Conservation (phyloP, 2,113 vertebrate genomes). For the Campylomormyrus tamandua region DNA sequence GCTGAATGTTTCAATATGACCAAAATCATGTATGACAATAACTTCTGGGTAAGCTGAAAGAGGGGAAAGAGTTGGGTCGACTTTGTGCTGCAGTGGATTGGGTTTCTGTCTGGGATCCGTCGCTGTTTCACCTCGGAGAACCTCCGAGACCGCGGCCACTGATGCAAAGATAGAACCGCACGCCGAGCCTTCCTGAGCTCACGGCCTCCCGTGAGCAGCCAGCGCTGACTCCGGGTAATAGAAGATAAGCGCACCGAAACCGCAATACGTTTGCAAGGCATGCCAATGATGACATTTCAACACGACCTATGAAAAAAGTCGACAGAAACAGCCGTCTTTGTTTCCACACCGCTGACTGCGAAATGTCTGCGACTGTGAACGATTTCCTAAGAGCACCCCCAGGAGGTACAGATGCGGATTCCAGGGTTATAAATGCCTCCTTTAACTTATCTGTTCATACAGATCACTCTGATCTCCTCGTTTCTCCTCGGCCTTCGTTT, state of each 20-base stretch:
- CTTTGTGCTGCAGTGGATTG: background rate
- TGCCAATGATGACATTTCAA: background rate
- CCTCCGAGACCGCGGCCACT: background rate
- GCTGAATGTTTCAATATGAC: background rate
- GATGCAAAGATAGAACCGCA: background rate
- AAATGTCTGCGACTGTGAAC: background rate
- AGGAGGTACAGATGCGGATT: background rate
- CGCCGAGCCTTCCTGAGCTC: background rate
- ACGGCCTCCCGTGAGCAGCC: background rate
- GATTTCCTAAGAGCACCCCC: background rate
- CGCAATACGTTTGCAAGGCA: background rate
- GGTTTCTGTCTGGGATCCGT: background rate
- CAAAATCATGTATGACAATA: background rate
- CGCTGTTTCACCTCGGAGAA: background rate
- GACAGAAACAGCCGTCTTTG: background rate
- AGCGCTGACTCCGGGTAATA: background rate
- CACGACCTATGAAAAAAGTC: background rate
- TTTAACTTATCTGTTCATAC: background rate
- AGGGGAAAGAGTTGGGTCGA: background rate
- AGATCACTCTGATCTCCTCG: background rate
- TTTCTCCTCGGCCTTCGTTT: conserved; percentile 4
- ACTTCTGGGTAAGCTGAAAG: background rate
- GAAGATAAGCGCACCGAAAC: background rate
- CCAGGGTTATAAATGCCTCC: background rate
- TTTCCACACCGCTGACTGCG: background rate